Evolutionary conservation across 2,113 vertebrate species (phyloP), one percentile per base, ranked within the genome.

Genomic region (Megaceryle torquata): DNA sequence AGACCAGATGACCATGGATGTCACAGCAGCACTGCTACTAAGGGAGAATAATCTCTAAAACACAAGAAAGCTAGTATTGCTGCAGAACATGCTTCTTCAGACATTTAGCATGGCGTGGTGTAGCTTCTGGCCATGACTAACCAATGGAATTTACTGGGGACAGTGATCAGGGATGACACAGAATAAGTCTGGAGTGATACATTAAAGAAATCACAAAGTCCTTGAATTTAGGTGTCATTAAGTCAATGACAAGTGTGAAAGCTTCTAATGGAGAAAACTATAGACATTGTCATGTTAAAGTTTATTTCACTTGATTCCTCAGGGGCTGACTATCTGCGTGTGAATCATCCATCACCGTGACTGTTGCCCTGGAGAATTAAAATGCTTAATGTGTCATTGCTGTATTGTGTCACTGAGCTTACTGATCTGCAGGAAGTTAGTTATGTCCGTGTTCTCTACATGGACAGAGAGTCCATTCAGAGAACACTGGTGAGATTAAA

Each of bases 121-220:
- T 61, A n/a, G 7, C 10, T 87, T 87, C 57, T 67, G 43, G 22
- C 25, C 11, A 5, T 7, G 37, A 54, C 56, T 35, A 31, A 74
- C 4, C 31, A 15, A 48, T 53, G 35, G n/a, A 61, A 53, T 54
- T 53, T 59, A 28, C 19, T 18, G 17, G 15, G 12, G 5, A 84
- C 9, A 21, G 37, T 7, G 7, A 54, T 61, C 60, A 78, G 60
- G 48, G n/a, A 5, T 25, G 28, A 44, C 25, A 54, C 26, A 61
- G 8, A 0, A 0, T 41, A 79, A 74, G 26, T 59, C 37, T 54
- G 35, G 8, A 2, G 15, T 64, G 20, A 41, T n/a, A 63, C 13
- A 25, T 41, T 82, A 33, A 54, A 85, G 43, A 93, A 79, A 68
- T 13, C 4, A 21, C 29, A 5, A 65, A 74, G 2, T 7, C 31